Evolutionary conservation across 2,888 invertebrate genomes (phyloP).

Genomic region (Spodoptera exigua): DNA sequence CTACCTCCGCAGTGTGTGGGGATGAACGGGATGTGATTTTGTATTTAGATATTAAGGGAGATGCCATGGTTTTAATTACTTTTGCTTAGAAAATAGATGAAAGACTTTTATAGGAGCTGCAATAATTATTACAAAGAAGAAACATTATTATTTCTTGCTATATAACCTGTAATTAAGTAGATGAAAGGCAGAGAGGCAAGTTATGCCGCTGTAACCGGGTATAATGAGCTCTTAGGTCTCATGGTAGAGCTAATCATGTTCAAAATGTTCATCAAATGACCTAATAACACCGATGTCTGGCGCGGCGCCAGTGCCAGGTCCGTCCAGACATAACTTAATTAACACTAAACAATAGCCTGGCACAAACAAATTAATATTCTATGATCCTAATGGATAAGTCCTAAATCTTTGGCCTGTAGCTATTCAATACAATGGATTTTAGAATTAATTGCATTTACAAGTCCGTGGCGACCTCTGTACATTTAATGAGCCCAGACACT

Average conservation of each 20-base stretch:
- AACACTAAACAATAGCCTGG: slow-evolving; percentile 21
- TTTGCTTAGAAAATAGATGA: neutral
- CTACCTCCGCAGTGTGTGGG: slow-evolving; percentile 24
- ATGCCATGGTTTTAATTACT: slow-evolving; percentile 12
- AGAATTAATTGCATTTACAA: slow-evolving; percentile 32
- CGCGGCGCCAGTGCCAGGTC: slow-evolving; percentile 4
- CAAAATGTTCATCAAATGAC: neutral
- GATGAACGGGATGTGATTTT: slow-evolving; percentile 20
- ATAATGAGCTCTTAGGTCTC: neutral
- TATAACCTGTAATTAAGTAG: too few relatives aligned
- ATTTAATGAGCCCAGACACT: too few relatives aligned
- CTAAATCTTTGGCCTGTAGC: slow-evolving; percentile 5
- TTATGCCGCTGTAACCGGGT: too few relatives aligned
- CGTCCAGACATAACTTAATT: slow-evolving; percentile 31
- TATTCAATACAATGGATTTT: slow-evolving; percentile 19
- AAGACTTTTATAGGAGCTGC: too few relatives aligned
- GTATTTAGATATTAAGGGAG: slow-evolving; percentile 9
- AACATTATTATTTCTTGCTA: neutral
- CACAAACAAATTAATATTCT: slow-evolving; percentile 37
- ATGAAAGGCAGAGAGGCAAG: neutral
- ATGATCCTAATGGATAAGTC: slow-evolving; percentile 21
- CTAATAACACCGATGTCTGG: slow-evolving; percentile 4
- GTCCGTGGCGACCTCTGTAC: neutral
- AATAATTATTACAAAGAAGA: neutral
- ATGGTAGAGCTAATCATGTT: neutral